These are phyloP conservation scores for Toxotes chatareus DNA, from an alignment of 2,113 vertebrate genomes.

Conservation along the genomic window DNA sequence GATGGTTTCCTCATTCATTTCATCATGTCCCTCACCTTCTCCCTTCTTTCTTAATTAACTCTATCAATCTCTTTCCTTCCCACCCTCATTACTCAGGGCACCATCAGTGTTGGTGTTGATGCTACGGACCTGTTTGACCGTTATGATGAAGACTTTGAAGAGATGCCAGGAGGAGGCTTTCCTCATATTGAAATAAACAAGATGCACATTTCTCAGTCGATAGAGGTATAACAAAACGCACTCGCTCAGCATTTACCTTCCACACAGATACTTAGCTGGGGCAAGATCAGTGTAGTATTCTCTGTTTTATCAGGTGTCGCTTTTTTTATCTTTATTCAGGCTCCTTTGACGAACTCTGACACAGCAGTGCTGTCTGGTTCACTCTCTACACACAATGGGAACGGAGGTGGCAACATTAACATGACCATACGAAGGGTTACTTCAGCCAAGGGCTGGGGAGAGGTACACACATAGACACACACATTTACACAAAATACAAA, in stretches of 20 bases:
- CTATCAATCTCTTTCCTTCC: neutral
- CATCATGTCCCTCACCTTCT: neutral
- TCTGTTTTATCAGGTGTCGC: neutral
- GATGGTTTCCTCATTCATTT: slow-evolving; percentile 10
- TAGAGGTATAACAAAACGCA: slow-evolving; percentile 86
- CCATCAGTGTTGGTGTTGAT: slow-evolving; percentile 96
- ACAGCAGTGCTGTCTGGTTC: slow-evolving; percentile 96
- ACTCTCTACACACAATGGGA: slow-evolving; percentile 96
- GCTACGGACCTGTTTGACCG: slow-evolving; percentile 97
- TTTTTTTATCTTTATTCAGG: slow-evolving; percentile 80
- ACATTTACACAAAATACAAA: neutral
- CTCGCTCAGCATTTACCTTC: slow-evolving; percentile 86
- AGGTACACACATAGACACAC: slow-evolving; percentile 82
- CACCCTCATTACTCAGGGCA: slow-evolving; percentile 85
- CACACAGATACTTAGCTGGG: slow-evolving; percentile 36
- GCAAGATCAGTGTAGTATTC: slow-evolving; percentile 76
- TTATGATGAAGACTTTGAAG: slow-evolving; percentile 97
- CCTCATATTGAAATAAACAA: slow-evolving; percentile 97
- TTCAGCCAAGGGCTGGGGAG: slow-evolving; percentile 96
- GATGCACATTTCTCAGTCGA: slow-evolving; percentile 99
- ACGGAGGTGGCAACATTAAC: slow-evolving; percentile 94
- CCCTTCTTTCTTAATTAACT: neutral
- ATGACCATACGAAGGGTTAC: slow-evolving; percentile 91
- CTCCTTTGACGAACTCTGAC: slow-evolving; percentile 92
- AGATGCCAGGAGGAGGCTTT: slow-evolving; percentile 90